These are phyloP conservation scores for Stichopus horrens DNA, from an alignment of 53 echinoderm and acorn worm genomes.

Conservation along the genomic window DNA sequence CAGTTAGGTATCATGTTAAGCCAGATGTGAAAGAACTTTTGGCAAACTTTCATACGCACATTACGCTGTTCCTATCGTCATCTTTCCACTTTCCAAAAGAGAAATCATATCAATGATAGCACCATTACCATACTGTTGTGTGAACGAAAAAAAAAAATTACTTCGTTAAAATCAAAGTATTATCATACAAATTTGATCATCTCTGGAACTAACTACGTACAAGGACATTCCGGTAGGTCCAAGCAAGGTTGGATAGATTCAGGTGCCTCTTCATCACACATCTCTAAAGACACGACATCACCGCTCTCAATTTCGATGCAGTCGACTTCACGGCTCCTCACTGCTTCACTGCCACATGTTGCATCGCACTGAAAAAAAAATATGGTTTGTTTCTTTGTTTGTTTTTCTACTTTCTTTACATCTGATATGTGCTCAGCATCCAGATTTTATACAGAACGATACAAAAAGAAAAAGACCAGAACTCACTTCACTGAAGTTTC, in stretches of 20 bases:
- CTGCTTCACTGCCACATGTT: conserved; percentile 57
- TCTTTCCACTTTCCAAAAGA: too few relatives aligned
- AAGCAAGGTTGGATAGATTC: conserved; percentile 40
- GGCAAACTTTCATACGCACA: too few relatives aligned
- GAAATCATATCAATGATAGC: too few relatives aligned
- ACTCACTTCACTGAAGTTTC: conserved; percentile 55
- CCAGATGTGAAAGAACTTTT: too few relatives aligned
- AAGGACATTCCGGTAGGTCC: conserved; percentile 60
- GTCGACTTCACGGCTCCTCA: conserved; percentile 45
- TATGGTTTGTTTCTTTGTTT: too few relatives aligned
- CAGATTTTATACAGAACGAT: too few relatives aligned
- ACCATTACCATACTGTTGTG: too few relatives aligned
- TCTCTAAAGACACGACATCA: not conserved
- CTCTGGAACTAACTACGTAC: conserved; percentile 48
- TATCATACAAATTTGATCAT: not conserved
- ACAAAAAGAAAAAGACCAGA: not conserved
- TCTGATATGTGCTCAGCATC: too few relatives aligned
- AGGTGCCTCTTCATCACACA: conserved; percentile 63
- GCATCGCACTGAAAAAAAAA: conserved; percentile 59
- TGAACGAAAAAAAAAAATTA: too few relatives aligned
- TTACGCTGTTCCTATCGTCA: too few relatives aligned
- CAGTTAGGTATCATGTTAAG: too few relatives aligned
- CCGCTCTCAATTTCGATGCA: conserved; percentile 50
- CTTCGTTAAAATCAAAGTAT: not conserved
- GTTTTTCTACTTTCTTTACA: too few relatives aligned